phyloP scores from a whole-genome alignment of 2,888 invertebrate genomes.

The Nephrotoma guestfalica region DNA sequence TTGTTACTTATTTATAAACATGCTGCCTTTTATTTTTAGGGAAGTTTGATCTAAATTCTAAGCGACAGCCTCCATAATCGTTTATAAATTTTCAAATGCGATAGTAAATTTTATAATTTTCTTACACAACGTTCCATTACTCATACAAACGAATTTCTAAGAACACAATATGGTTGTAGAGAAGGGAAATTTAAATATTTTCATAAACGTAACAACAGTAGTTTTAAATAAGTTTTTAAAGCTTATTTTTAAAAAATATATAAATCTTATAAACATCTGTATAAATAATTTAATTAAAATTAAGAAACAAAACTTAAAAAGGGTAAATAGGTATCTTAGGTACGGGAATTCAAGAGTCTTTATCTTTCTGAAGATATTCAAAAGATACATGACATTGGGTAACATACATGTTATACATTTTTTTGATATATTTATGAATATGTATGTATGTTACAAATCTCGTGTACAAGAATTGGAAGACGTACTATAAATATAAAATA shows the following conservation, averaged over 20 bases:
- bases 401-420: neutral
- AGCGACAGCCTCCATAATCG: too few relatives aligned
- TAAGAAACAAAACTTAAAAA: neutral
- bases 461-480: neutral
- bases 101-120: too few relatives aligned
- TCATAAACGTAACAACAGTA: neutral
- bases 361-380: neutral
- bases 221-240: neutral
- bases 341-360: neutral
- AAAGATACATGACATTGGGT: neutral
- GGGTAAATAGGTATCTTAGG: neutral
- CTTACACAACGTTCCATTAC: too few relatives aligned
- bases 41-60: too few relatives aligned
- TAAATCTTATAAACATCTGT: neutral
- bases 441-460: neutral
- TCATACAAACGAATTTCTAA: too few relatives aligned
- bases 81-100: too few relatives aligned
- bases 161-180: too few relatives aligned
- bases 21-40: too few relatives aligned
- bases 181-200: too few relatives aligned
- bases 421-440: neutral
- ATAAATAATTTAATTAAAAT: neutral
- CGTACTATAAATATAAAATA: neutral
- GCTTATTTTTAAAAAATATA: neutral
- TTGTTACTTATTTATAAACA: too few relatives aligned